phyloP scores from a whole-genome alignment of 2,113 vertebrate species.

The Mandrillus leucophaeus region DNA sequence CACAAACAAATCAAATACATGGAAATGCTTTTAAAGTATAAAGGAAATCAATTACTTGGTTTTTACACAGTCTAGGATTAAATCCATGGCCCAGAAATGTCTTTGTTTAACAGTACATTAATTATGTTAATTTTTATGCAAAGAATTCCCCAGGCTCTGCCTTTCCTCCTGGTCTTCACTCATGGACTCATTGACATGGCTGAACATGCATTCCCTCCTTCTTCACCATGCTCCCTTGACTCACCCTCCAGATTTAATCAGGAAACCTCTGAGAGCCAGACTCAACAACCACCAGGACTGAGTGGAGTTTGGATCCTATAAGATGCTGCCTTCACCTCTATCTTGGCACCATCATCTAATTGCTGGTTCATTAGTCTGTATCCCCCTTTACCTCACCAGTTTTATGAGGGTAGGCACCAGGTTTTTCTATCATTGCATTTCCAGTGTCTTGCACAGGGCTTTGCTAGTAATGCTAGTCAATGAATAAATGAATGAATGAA shows the following conservation, averaged over 20 bases:
- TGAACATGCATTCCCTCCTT: not conserved
- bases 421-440: not conserved
- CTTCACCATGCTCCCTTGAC: not conserved
- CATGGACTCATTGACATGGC: not conserved
- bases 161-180: not conserved
- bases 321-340: not conserved
- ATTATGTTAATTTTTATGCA: not conserved
- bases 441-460: not conserved
- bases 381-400: not conserved
- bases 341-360: not conserved
- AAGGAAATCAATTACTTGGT: not conserved
- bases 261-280: not conserved
- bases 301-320: not conserved
- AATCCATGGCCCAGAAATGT: not conserved
- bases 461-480: not conserved
- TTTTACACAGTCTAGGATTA: not conserved
- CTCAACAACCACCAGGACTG: not conserved
- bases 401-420: not conserved
- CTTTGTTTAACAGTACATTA: not conserved
- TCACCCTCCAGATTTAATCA: not conserved
- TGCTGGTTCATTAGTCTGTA: not conserved
- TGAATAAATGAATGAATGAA: not conserved
- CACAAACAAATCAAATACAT: not conserved
- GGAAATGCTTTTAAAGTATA: not conserved
- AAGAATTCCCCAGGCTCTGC: not conserved